These are phyloP conservation scores for Fratercula arctica DNA, from an alignment of 2,797 vertebrate species.

Conservation along the genomic window DNA sequence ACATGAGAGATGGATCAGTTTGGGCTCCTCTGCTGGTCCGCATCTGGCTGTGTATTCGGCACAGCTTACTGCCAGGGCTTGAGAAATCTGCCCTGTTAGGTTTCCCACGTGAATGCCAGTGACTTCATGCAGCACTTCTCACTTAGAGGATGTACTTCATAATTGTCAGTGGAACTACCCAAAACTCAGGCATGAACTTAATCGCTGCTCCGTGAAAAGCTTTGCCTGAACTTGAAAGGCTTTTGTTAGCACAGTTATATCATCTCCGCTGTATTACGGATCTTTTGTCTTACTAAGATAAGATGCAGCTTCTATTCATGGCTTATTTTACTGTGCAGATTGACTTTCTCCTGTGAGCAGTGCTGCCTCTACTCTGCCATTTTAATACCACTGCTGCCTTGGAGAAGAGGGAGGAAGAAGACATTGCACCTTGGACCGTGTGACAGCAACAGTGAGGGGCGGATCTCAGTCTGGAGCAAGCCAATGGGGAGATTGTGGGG, in stretches of 20 bases:
- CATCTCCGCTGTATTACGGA: background rate
- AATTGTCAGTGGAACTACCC: background rate
- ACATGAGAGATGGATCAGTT: rapidly evolving
- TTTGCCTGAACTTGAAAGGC: background rate
- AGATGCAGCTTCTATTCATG: background rate
- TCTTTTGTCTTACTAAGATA: background rate
- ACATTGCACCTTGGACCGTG: too few species aligned
- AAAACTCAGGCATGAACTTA: background rate
- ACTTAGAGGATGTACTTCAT: background rate
- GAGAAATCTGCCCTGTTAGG: background rate
- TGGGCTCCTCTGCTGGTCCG: background rate
- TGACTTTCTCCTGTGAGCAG: background rate
- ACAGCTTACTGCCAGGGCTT: background rate
- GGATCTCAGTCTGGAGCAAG: background rate
- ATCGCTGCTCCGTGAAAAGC: background rate
- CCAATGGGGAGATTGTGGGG: background rate
- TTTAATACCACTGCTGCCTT: background rate
- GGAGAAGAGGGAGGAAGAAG: background rate
- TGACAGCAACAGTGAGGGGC: background rate
- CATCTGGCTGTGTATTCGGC: rapidly evolving
- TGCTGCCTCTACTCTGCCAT: background rate
- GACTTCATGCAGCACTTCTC: background rate
- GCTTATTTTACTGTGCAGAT: background rate
- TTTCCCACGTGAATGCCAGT: background rate
- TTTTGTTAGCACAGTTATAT: background rate